Conservation (phyloP, 2,797 vertebrate species). For the Yasuhikotakia modesta region DNA sequence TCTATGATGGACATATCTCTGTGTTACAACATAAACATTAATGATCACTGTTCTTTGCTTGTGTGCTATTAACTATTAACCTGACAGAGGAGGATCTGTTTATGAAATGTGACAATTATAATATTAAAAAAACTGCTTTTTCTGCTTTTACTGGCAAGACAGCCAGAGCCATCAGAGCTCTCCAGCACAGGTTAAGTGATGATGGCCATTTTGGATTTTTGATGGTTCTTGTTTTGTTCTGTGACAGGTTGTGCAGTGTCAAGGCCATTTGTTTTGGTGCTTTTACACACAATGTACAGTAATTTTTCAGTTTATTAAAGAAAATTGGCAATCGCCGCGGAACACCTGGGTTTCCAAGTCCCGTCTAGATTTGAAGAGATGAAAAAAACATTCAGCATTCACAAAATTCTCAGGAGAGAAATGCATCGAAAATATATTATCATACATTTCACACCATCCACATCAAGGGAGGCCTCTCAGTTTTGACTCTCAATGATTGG, state of each 20-base stretch:
- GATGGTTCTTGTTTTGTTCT: conserved; percentile 5
- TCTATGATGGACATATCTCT: neutral
- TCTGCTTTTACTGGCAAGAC: neutral
- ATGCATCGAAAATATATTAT: neutral
- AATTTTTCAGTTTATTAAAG: conserved; percentile 28
- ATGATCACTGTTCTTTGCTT: conserved; percentile 56
- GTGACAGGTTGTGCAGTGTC: conserved; percentile 16
- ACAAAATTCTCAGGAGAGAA: neutral
- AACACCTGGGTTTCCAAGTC: conserved; percentile 32
- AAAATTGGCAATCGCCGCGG: conserved; percentile 13
- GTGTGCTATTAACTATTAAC: conserved; percentile 59
- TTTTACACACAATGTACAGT: neutral
- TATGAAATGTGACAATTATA: conserved; percentile 53
- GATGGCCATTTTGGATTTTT: conserved; percentile 9
- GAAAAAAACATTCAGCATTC: neutral
- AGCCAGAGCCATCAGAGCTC: neutral
- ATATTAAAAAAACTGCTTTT: conserved; percentile 14
- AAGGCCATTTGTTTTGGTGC: conserved; percentile 27
- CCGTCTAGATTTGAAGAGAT: neutral
- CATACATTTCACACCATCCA: conserved; percentile 15
- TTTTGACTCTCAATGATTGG: conserved; percentile 9
- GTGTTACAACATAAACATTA: too few species aligned
- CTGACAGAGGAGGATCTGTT: conserved; percentile 47
- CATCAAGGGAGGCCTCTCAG: neutral
- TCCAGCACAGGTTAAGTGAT: neutral